Evolutionary conservation across 1,140 invertebrate species (phyloP).

Genomic region (Brachionus angularis): DNA sequence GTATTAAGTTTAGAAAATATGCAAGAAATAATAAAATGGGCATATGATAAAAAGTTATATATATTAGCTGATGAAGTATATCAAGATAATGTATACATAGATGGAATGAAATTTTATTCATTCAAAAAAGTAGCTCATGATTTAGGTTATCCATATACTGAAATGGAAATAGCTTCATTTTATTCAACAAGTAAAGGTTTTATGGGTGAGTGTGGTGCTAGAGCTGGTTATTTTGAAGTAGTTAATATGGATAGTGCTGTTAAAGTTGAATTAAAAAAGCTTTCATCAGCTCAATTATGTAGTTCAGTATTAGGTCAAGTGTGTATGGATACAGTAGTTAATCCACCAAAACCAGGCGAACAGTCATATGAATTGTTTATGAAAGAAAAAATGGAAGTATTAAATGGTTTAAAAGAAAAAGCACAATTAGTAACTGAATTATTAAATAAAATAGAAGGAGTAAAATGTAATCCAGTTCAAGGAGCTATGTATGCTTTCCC

Average conservation of each 20-base stretch:
- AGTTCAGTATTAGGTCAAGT: conserved; percentile 37
- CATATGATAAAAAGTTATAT: conserved; percentile 76
- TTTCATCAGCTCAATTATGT: conserved; percentile 49
- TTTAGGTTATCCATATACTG: conserved; percentile 76
- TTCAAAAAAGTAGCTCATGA: conserved; percentile 88
- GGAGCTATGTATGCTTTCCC: conserved; percentile 93
- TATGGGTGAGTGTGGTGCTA: conserved; percentile 63
- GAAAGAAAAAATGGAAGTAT: conserved; percentile 75
- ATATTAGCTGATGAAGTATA: conserved; percentile 91
- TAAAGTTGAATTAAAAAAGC: conserved; percentile 73
- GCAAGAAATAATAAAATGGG: conserved; percentile 84
- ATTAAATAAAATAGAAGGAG: conserved; percentile 84
- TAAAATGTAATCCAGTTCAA: conserved; percentile 72
- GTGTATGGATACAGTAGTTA: conserved; percentile 38
- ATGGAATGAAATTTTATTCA: conserved; percentile 78
- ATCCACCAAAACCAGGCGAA: conserved; percentile 69
- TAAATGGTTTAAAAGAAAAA: conserved; percentile 71
- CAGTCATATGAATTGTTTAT: conserved; percentile 64
- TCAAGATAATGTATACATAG: conserved; percentile 90
- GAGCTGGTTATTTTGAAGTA: conserved; percentile 71
- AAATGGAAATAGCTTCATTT: conserved; percentile 85
- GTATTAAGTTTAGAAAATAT: conserved; percentile 85
- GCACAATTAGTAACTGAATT: conserved; percentile 81
- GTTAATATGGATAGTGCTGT: conserved; percentile 80
- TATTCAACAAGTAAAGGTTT: conserved; percentile 92